Conservation (phyloP, 2,888 invertebrate species). For the Capitulum mitella region DNA sequence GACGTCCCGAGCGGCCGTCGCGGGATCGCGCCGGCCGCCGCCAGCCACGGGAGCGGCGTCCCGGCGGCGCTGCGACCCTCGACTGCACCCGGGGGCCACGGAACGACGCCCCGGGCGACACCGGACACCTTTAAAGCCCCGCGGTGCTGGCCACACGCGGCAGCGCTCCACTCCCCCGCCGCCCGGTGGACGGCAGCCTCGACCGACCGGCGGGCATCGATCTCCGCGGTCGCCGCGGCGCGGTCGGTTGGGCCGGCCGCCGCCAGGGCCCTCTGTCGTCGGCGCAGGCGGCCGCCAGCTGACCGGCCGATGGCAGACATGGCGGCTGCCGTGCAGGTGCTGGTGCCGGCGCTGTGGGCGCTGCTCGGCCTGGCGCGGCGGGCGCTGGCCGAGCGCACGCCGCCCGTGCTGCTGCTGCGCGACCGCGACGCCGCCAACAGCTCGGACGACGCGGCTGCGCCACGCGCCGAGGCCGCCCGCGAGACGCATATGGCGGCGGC, state of each 20-base stretch:
- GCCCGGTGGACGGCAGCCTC: not conserved
- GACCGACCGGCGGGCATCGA: not conserved
- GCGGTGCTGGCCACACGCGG: no score
- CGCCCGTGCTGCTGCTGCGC: not conserved
- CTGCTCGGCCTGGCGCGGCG: not conserved
- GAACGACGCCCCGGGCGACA: no score
- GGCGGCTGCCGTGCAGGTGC: not conserved
- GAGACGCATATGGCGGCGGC: slow-evolving; percentile 5
- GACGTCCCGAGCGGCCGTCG: no score
- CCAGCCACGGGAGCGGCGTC: no score
- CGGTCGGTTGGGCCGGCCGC: not conserved
- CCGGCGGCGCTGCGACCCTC: not conserved
- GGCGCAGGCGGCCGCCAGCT: not conserved
- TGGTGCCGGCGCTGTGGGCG: not conserved
- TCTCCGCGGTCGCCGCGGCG: not conserved
- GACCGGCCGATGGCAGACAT: not conserved
- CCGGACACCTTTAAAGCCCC: no score
- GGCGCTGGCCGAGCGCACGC: not conserved
- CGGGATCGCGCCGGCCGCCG: no score
- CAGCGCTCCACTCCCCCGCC: no score
- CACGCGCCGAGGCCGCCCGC: not conserved
- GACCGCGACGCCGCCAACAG: not conserved
- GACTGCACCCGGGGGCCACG: not conserved
- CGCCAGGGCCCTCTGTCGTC: not conserved
- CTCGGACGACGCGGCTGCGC: not conserved